Conservation (phyloP, 2,797 vertebrate species). For the Oreochromis grahami region DNA sequence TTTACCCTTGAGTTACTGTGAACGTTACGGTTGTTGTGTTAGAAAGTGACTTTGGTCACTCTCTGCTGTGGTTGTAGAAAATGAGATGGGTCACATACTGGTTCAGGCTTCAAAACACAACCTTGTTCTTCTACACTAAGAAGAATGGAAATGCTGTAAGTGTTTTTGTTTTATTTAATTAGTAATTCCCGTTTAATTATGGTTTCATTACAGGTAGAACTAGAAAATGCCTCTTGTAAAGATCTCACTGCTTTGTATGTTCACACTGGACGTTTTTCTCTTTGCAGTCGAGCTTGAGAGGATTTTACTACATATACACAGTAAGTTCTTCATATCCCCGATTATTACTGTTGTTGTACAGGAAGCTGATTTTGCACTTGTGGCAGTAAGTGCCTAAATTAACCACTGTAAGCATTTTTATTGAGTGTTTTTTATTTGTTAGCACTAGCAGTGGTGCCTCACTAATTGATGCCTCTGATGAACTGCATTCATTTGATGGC, state of each 20-base stretch:
- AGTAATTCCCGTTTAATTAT: neutral
- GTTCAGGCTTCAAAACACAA: constrained; percentile 76
- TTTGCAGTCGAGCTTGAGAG: constrained; percentile 64
- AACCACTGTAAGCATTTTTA: neutral
- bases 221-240: neutral
- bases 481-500: neutral
- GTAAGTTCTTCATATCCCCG: constrained; percentile 40
- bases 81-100: constrained; percentile 74
- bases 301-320: constrained; percentile 71
- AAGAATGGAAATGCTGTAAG: constrained; percentile 66
- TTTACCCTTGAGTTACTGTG: neutral
- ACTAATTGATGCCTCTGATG: neutral
- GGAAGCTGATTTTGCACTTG: neutral
- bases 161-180: constrained; percentile 2
- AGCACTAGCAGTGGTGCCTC: neutral
- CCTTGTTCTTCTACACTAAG: constrained; percentile 74
- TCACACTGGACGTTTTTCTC: neutral
- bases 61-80: constrained; percentile 42
- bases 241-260: neutral
- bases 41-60: neutral
- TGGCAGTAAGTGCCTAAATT: neutral
- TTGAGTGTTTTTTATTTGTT: neutral
- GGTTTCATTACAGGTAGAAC: neutral
- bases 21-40: neutral
- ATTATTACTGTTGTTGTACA: neutral